Base-by-base conservation (phyloP, 1,140 invertebrate species). In the Atta cephalotes region DNA sequence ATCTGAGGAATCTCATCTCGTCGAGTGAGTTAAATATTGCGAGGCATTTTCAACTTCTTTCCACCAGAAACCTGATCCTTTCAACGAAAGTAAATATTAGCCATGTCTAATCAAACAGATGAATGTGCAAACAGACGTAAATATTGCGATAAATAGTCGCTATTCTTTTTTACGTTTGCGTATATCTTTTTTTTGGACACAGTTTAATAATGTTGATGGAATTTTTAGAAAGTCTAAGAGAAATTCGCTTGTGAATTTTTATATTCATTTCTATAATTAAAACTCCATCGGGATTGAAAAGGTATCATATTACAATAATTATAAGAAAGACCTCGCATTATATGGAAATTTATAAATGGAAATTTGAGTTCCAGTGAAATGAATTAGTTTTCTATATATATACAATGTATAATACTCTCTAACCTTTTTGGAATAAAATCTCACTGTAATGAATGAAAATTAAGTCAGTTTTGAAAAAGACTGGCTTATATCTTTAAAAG, bases 81-180 rank as follows among this genome's bases (percentile, higher is more conserved):
- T 45, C 62, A n/a, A 79, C 60, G 62, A 51, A 18, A 68, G 28
- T 53, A 80, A 80, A 80, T 80, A 68, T 80, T 80, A 56, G 68
- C n/a, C 4, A 1, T 21, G 62, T 80, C 45, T 53, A 53, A 68
- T 68, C 63, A 68, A 80, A 80, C 14, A 80, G 49, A 80, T 31
- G n/a, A 80, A 35, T 45, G 21, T 39, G 49, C 28, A 68, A 68
- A 68, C 49, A 35, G 14, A 31, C 25, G 62, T 80, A 80, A 80
- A 80, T 68, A 68, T 66, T 80, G 14, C 51, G 14, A 56, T 68
- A 68, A 80, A 80, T 80, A 21, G 14, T n/a, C 6, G 12, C 10
- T 63, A 3, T 53, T 53, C 14, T 68, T 68, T 35, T 31, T 12
- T 16, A 31, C 28, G 45, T 66, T 66, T 31, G 12, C 9, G 49